phyloP scores from a whole-genome alignment of 2,888 invertebrate genomes.

The Myopa tessellatipennis region DNA sequence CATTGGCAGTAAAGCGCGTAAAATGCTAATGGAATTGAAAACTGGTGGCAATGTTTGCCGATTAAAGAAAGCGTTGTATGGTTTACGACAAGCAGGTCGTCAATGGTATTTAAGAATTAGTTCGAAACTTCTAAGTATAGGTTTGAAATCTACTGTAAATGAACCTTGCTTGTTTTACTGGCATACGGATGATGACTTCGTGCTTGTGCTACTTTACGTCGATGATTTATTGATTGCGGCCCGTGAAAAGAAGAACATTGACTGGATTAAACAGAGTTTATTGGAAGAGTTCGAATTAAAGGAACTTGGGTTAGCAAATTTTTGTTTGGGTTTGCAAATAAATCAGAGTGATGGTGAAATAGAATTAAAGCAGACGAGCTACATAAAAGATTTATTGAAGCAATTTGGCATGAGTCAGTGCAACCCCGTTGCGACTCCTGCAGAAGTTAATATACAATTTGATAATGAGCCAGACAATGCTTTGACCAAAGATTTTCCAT shows the following conservation, averaged over 20 bases:
- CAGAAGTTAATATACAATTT: constrained; percentile 26
- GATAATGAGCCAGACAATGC: not conserved
- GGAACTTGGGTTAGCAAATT: constrained; percentile 35
- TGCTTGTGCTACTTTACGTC: constrained; percentile 41
- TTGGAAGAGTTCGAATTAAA: not conserved
- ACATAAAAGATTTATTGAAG: constrained; percentile 29
- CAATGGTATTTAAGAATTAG: constrained; percentile 39
- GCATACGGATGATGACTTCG: not conserved
- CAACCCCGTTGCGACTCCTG: constrained; percentile 34
- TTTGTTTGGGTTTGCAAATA: constrained; percentile 44
- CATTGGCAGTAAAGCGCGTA: constrained; percentile 23
- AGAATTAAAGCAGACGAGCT: constrained; percentile 36
- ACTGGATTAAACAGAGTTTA: constrained; percentile 6
- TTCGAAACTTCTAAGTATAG: constrained; percentile 27
- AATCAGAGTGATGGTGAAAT: constrained; percentile 35
- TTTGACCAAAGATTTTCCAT: no score
- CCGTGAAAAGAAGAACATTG: constrained; percentile 7
- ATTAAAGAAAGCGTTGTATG: not conserved
- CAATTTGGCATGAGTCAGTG: constrained; percentile 38
- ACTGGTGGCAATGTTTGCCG: constrained; percentile 39
- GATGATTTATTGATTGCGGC: constrained; percentile 42
- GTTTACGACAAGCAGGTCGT: constrained; percentile 32
- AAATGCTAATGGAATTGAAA: constrained; percentile 24
- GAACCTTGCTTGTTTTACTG: constrained; percentile 40
- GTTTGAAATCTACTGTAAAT: not conserved